These are phyloP conservation scores for Clarias platycephalus DNA, from an alignment of 2,797 vertebrate genomes.

Conservation along the genomic window DNA sequence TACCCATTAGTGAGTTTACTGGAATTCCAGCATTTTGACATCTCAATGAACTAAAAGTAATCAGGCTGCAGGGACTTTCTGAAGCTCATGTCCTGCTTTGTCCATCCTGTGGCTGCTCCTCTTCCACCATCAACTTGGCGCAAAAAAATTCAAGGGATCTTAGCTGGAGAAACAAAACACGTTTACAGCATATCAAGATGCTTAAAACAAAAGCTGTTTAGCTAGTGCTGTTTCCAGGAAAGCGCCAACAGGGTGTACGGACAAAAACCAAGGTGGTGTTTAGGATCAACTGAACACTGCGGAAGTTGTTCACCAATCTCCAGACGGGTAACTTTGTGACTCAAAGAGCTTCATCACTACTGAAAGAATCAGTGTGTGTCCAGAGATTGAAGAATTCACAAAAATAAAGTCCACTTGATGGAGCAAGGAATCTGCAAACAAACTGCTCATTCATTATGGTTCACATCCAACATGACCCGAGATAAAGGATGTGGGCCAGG, in stretches of 20 bases:
- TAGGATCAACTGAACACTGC: not conserved
- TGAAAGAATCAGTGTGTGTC: not conserved
- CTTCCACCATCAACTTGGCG: not conserved
- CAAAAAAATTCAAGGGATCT: not conserved
- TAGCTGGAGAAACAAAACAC: not conserved
- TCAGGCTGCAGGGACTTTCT: not conserved
- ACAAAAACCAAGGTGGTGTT: not conserved
- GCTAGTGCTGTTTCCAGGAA: not conserved
- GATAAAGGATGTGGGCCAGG: not conserved
- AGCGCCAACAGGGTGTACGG: not conserved
- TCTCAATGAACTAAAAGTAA: not conserved
- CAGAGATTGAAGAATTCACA: not conserved
- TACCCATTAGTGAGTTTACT: not conserved
- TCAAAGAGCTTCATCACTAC: not conserved
- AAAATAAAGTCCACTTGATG: not conserved
- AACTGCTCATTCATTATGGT: not conserved
- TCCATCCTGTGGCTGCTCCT: not conserved
- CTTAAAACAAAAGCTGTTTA: not conserved
- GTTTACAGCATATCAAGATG: not conserved
- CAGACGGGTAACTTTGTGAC: not conserved
- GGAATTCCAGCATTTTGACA: not conserved
- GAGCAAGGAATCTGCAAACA: not conserved
- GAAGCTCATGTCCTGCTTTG: not conserved
- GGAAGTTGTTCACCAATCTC: not conserved
- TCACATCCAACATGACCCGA: not conserved